These are phyloP conservation scores for Sphaeramia orbicularis DNA, from an alignment of 2,797 vertebrate species.

Conservation along the genomic window DNA sequence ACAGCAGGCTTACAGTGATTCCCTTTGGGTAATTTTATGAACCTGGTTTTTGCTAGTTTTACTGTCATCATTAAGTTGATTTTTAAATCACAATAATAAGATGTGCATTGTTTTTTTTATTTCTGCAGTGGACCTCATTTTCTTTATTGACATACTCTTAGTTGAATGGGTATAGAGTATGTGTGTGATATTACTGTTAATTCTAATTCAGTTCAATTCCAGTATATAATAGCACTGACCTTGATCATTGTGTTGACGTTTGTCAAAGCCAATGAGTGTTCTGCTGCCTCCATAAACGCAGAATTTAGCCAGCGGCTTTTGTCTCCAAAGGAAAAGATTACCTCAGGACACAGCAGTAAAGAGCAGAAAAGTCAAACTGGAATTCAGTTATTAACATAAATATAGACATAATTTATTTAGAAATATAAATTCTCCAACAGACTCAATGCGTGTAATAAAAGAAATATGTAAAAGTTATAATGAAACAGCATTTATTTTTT, in stretches of 20 bases:
- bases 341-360: not conserved
- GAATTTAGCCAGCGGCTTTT: conserved; percentile 1
- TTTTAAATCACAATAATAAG: conserved; percentile 8
- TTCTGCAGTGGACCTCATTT: not conserved
- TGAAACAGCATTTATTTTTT: not conserved
- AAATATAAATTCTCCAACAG: not conserved
- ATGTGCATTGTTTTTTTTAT: conserved; percentile 8
- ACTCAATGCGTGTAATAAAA: not conserved
- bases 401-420: not conserved
- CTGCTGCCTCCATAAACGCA: conserved; percentile 7
- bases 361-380: not conserved
- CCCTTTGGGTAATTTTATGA: not conserved
- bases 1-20: too few species aligned
- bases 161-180: conserved; percentile 2
- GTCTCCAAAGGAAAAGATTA: not conserved
- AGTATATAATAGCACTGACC: conserved; percentile 21
- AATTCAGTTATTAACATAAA: not conserved
- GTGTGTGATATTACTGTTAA: conserved; percentile 21
- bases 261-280: conserved; percentile 34
- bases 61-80: conserved; percentile 4
- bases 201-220: conserved; percentile 15
- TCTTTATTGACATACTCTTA: not conserved
- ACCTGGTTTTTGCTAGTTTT: not conserved
- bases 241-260: conserved; percentile 50
- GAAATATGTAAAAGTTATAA: not conserved